Evolutionary conservation across 2,113 vertebrate genomes (phyloP).

Genomic region (Phylloscopus whistleri): DNA sequence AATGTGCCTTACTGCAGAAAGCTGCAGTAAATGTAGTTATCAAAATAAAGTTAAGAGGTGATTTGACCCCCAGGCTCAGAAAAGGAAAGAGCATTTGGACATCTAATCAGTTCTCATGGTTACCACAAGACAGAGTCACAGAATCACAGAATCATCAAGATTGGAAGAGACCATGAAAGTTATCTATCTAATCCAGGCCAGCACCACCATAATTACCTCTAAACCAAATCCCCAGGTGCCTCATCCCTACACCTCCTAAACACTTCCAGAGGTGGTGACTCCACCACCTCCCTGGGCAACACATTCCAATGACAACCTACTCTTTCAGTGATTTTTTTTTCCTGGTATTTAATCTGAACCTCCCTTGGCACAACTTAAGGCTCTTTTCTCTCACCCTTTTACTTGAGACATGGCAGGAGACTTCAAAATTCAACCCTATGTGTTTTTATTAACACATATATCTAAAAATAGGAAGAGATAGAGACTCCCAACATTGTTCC

Average conservation of each 20-base stretch:
- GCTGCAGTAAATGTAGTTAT: neutral
- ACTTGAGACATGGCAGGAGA: neutral
- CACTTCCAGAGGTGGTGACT: neutral
- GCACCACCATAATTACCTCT: neutral
- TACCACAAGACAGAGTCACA: neutral
- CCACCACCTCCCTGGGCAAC: neutral
- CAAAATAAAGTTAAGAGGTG: neutral
- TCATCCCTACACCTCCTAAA: neutral
- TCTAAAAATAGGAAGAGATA: neutral
- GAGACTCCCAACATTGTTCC: neutral
- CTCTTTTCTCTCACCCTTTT: neutral
- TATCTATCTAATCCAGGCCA: neutral
- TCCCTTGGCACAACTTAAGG: neutral
- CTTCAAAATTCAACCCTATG: neutral
- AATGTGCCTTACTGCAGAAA: neutral
- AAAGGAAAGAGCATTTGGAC: neutral
- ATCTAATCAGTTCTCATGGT: fast-evolving
- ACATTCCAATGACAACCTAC: neutral
- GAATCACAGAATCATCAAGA: neutral
- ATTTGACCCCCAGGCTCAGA: neutral
- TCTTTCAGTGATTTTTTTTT: neutral
- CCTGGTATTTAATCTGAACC: neutral
- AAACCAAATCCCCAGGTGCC: neutral
- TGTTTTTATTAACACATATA: neutral
- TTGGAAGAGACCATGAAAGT: neutral